Evolutionary conservation across 2,113 vertebrate genomes (phyloP), one percentile per base, ranked within the genome.

Genomic region (Corapipo altera): DNA sequence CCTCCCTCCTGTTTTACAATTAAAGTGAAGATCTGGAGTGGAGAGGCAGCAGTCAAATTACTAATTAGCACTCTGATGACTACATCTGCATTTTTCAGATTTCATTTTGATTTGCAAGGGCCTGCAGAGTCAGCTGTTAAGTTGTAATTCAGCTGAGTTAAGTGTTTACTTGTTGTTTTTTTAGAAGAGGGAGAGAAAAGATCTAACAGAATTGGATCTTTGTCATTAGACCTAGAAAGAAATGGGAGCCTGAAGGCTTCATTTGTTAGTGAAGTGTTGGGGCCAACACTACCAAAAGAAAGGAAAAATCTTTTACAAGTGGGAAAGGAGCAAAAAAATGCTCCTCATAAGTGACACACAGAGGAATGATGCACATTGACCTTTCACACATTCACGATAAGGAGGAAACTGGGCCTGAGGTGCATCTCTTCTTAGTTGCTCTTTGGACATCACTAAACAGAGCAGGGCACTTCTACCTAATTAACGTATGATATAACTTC

Each of bases 31-130:
- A 93, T 78, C 62, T 87, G 52, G 62, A 94, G 51, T 37, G 57
- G 55, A 91, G 74, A 95, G 13, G 66, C 58, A 91, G 70, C 70
- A 94, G 80, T 70, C 87, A 88, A 93, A 87, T 94, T 72, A 82
- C 69, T 94, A 94, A 95, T 96, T 94, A 94, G 80, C 66, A 62
- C 49, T 75, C n/a, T 94, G 92, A 92, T 93, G 65, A 95, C 55
- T 96, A 69, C 83, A 92, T 95, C 83, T 96, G 88, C 39, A 49
- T 91, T 95, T 95, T 81, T 64, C 75, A 87, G 49, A 91, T 87
- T 95, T 93, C 43, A 44, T 91, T 96, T 95, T 94, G 80, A 91
- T 97, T 93, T 96, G 62, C 83, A 76, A 58, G 79, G 85, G 37
- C 55, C 72, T 94, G 79, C 71, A 93, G 49, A 93, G 71, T 91